Conservation (phyloP, 2,888 invertebrate species). For the Troides aeacus region DNA sequence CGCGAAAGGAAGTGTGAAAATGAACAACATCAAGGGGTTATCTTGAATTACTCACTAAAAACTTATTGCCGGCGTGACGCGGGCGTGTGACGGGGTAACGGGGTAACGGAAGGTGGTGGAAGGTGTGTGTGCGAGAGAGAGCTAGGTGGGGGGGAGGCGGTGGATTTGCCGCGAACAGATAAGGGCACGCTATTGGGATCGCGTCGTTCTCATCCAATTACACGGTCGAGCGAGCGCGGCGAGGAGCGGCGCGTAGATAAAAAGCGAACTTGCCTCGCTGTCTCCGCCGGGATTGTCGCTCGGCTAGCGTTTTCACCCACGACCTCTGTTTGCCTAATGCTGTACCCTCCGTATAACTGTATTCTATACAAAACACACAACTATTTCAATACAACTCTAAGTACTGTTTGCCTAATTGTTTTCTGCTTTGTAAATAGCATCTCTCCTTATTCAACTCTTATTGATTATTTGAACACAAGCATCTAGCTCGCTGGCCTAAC, state of each 20-base stretch:
- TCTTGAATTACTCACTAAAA: conserved; percentile 81
- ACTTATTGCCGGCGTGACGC: conserved; percentile 70
- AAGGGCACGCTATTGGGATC: conserved; percentile 79
- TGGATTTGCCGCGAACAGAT: conserved; percentile 78
- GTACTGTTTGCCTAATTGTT: too few species aligned
- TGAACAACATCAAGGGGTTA: conserved; percentile 81
- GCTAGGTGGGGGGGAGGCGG: conserved; percentile 48
- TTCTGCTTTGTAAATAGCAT: too few species aligned
- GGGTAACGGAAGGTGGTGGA: too few species aligned
- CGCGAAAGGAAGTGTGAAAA: conserved; percentile 81
- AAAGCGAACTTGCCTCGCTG: conserved; percentile 69
- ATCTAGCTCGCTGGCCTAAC: too few species aligned
- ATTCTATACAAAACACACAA: neutral
- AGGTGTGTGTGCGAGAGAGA: conserved; percentile 35
- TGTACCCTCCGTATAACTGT: neutral
- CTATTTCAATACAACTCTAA: neutral
- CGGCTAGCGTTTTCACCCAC: conserved; percentile 73
- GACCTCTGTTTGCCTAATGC: conserved; percentile 53
- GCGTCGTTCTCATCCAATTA: conserved; percentile 80
- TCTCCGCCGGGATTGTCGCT: conserved; percentile 77
- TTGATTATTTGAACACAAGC: too few species aligned
- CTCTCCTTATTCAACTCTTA: too few species aligned
- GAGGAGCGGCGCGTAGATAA: conserved; percentile 69
- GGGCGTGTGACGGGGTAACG: conserved; percentile 38
- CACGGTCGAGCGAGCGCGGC: conserved; percentile 75